Evolutionary conservation across 2,113 vertebrate species (phyloP).

Genomic region (Callocephalon fimbriatum): DNA sequence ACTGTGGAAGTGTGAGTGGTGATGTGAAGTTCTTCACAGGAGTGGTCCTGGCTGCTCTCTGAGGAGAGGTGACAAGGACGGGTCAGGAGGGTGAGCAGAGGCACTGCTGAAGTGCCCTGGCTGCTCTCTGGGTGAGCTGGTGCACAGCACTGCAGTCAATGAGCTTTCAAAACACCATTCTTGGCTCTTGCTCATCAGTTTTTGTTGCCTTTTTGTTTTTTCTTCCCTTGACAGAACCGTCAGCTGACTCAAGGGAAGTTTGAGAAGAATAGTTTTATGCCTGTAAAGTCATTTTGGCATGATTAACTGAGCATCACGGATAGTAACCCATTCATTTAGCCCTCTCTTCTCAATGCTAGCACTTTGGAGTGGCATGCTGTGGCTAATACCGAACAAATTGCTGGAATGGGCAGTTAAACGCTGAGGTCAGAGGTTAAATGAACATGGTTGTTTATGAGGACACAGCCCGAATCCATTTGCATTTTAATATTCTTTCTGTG

Average conservation of each 20-base stretch:
- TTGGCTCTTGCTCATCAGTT: not conserved
- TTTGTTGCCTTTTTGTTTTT: not conserved
- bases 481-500: conserved; percentile 96
- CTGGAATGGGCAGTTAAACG: conserved; percentile 99
- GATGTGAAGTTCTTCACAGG: accelerated
- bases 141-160: accelerated
- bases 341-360: conserved; percentile 70
- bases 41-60: not conserved
- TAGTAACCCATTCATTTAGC: conserved; percentile 74
- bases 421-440: conserved; percentile 97
- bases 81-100: not conserved
- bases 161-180: not conserved
- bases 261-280: conserved; percentile 24
- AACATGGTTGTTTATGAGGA: conserved; percentile 99
- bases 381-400: conserved; percentile 92
- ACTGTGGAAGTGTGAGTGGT: not conserved
- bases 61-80: not conserved
- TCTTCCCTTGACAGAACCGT: not conserved
- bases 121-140: not conserved
- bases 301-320: conserved; percentile 88
- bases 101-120: not conserved
- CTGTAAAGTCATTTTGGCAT: conserved; percentile 70
- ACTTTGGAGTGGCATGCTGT: conserved; percentile 52
- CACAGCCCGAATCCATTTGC: conserved; percentile 98
- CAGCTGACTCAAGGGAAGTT: not conserved